Percentiles rank a stretch among this genome's conserved stretches.
These are phyloP conservation scores for Periplaneta americana DNA, from an alignment of 1,140 invertebrate genomes.

Conservation along the genomic window DNA sequence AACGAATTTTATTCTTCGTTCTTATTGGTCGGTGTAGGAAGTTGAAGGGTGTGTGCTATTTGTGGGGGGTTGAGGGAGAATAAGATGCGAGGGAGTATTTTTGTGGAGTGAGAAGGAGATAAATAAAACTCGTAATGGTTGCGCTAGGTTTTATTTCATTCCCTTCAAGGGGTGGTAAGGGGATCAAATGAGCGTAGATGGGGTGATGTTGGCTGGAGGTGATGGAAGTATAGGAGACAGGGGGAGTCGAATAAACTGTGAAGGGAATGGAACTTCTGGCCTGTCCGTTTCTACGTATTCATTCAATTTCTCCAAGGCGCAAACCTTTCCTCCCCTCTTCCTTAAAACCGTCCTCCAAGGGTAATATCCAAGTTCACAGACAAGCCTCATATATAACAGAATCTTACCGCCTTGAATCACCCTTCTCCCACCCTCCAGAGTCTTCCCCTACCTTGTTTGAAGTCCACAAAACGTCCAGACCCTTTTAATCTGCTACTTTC, in stretches of 20 bases:
- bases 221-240: neutral
- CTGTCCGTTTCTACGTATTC: neutral
- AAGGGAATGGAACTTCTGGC: neutral
- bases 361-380: neutral
- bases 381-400: neutral
- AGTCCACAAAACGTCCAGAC: neutral
- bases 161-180: neutral
- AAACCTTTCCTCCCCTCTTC: neutral
- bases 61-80: neutral
- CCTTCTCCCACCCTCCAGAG: neutral
- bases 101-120: neutral
- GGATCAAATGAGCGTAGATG: neutral
- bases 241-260: neutral
- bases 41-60: neutral
- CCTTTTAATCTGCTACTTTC: neutral
- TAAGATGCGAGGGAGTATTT: neutral
- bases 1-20: neutral
- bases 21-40: neutral
- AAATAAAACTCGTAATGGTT: slow-evolving; percentile 10
- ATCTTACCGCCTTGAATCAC: too few species aligned
- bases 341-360: neutral
- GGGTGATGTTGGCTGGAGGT: neutral
- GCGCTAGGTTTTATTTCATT: slow-evolving; percentile 5
- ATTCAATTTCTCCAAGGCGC: neutral
- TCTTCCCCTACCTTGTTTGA: neutral